These are phyloP conservation scores for Ophiodon elongatus DNA, from an alignment of 2,113 vertebrate genomes.

Conservation along the genomic window DNA sequence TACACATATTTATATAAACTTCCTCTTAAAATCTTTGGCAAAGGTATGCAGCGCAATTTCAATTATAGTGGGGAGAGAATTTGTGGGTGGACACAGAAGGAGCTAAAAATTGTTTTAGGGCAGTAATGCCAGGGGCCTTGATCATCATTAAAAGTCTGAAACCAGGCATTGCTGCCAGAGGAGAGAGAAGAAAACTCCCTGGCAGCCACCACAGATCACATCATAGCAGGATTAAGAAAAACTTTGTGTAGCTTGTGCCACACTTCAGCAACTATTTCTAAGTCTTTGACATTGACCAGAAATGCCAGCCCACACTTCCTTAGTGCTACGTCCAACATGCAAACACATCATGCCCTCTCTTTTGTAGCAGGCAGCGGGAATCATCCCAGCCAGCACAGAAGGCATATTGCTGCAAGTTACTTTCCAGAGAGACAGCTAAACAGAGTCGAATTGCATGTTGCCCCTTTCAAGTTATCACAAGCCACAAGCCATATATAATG, in stretches of 20 bases:
- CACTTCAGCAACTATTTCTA: conserved; percentile 12
- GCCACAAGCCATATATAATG: conserved; percentile 48
- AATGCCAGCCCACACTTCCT: conserved; percentile 27
- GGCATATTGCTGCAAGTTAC: conserved; percentile 46
- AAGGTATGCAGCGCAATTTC: not conserved
- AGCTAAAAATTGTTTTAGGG: conserved; percentile 5
- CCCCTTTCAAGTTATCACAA: conserved; percentile 49
- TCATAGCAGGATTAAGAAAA: conserved; percentile 27
- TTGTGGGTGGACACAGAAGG: not conserved
- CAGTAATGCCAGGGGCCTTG: conserved; percentile 17
- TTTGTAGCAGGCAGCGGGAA: conserved; percentile 41
- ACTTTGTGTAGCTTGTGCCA: not conserved
- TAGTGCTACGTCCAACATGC: conserved; percentile 37
- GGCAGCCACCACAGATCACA: conserved; percentile 19
- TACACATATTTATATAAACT: not conserved
- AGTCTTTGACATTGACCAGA: conserved; percentile 41
- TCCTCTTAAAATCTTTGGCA: not conserved
- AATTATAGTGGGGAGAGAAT: not conserved
- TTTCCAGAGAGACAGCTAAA: conserved; percentile 39
- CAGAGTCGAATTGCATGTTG: conserved; percentile 27
- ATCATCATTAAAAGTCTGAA: conserved; percentile 29
- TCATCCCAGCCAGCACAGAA: conserved; percentile 33
- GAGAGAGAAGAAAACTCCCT: conserved; percentile 15
- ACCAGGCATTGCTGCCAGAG: conserved; percentile 15
- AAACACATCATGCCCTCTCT: conserved; percentile 39